A percentile compares a stretch with the other conserved stretches of the same genome.
These are phyloP conservation scores for Apodemus sylvaticus DNA, from an alignment of 2,113 vertebrate genomes.

Conservation along the genomic window DNA sequence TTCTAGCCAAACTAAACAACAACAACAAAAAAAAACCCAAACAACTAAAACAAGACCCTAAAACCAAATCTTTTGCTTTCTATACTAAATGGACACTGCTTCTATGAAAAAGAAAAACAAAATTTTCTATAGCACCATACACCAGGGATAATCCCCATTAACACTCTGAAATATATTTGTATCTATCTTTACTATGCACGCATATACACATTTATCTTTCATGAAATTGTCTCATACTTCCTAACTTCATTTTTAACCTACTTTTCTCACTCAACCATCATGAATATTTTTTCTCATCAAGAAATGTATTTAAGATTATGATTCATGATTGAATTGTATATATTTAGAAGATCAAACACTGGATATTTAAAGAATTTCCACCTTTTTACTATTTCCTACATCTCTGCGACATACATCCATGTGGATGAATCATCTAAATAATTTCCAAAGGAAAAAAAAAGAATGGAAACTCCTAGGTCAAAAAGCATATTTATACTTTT, in stretches of 20 bases:
- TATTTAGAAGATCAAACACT: not conserved
- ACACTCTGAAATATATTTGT: not conserved
- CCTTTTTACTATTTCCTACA: not conserved
- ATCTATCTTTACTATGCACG: not conserved
- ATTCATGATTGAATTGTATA: conserved; percentile 5
- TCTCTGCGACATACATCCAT: not conserved
- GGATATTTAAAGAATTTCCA: not conserved
- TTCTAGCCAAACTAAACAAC: not conserved
- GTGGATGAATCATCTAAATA: conserved; percentile 29
- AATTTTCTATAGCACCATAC: not conserved
- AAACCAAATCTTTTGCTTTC: conserved; percentile 55
- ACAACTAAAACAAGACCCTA: not conserved
- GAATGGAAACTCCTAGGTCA: conserved; percentile 16
- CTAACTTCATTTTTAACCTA: conserved; percentile 23
- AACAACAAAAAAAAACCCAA: not conserved
- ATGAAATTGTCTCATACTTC: conserved; percentile 30
- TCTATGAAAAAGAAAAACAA: conserved; percentile 33
- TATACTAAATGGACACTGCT: conserved; percentile 37
- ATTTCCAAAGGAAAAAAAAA: conserved; percentile 47
- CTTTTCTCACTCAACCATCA: conserved; percentile 30
- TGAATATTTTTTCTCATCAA: conserved; percentile 6
- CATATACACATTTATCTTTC: not conserved
- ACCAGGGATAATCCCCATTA: conserved; percentile 24
- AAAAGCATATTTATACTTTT: not conserved
- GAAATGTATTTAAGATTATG: not conserved